Evolutionary conservation across 2,888 invertebrate species (phyloP).

Genomic region (Tipula confusa): DNA sequence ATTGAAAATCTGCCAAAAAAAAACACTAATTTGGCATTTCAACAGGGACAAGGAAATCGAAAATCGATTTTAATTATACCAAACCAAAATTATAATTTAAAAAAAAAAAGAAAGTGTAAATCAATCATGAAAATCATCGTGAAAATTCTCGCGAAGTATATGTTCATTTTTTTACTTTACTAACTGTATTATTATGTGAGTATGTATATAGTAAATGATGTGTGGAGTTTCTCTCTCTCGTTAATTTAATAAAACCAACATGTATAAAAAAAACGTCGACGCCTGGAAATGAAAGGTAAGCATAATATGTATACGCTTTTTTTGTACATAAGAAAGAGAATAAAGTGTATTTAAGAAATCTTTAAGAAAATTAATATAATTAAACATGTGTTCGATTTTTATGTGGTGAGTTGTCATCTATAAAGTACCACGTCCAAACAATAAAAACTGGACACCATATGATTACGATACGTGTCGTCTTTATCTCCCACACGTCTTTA

Average conservation of each 20-base stretch:
- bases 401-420: slow-evolving; percentile 30
- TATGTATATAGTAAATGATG: neutral
- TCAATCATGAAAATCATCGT: neutral
- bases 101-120: neutral
- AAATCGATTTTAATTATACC: neutral
- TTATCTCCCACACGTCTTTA: too few relatives aligned
- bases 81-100: neutral
- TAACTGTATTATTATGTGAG: neutral
- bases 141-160: neutral
- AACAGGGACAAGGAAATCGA: neutral
- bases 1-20: neutral
- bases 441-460: neutral
- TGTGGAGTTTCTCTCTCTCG: neutral
- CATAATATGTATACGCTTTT: neutral
- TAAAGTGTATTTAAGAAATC: neutral
- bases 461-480: neutral
- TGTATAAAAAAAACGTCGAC: neutral
- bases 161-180: neutral
- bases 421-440: slow-evolving; percentile 30
- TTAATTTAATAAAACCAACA: neutral
- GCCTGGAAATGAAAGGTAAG: slow-evolving; percentile 5
- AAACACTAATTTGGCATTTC: neutral
- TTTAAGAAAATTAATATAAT: neutral
- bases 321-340: neutral
- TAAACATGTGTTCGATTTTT: slow-evolving; percentile 21